Evolutionary conservation across 2,113 vertebrate genomes (phyloP).

Genomic region (Xiphias gladius): DNA sequence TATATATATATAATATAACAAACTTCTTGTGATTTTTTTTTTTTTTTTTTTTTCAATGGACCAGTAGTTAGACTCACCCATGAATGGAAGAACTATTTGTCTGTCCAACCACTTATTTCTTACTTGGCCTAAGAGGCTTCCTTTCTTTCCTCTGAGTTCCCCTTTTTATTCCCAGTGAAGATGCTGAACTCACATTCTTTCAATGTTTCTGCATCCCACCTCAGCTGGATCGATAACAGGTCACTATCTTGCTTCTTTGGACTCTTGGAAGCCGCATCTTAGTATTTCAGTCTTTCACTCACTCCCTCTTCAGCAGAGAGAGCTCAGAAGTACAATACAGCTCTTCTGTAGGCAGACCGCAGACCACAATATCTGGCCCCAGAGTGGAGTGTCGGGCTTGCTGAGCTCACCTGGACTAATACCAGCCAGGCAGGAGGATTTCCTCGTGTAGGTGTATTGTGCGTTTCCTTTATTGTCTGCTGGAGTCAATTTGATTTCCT

Average conservation of each 20-base stretch:
- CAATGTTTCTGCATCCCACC: constrained; percentile 12
- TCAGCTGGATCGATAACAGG: constrained; percentile 51
- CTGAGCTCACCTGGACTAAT: constrained; percentile 44
- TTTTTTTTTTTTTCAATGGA: not conserved
- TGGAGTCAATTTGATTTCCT: constrained; percentile 52
- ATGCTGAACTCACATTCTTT: constrained; percentile 25
- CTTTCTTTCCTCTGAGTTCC: not conserved
- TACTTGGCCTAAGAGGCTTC: not conserved
- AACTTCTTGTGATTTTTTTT: not conserved
- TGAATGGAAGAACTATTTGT: not conserved
- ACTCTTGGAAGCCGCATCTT: constrained; percentile 22
- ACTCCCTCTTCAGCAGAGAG: constrained; percentile 10
- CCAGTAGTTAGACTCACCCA: not conserved
- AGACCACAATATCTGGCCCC: constrained; percentile 16
- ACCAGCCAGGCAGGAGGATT: constrained; percentile 35
- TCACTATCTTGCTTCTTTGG: constrained; percentile 14
- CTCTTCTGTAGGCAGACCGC: constrained; percentile 11
- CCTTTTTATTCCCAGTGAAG: constrained; percentile 23
- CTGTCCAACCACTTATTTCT: constrained; percentile 10
- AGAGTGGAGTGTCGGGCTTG: constrained; percentile 2
- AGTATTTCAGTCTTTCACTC: constrained; percentile 15
- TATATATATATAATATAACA: no score
- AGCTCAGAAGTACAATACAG: constrained; percentile 18
- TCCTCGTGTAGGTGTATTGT: constrained; percentile 40
- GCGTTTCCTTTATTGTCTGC: constrained; percentile 35